A percentile compares a stretch with the other conserved stretches of the same genome.
These are phyloP conservation scores for Coreoperca whiteheadi DNA, from an alignment of 2,113 vertebrate species.

Conservation along the genomic window DNA sequence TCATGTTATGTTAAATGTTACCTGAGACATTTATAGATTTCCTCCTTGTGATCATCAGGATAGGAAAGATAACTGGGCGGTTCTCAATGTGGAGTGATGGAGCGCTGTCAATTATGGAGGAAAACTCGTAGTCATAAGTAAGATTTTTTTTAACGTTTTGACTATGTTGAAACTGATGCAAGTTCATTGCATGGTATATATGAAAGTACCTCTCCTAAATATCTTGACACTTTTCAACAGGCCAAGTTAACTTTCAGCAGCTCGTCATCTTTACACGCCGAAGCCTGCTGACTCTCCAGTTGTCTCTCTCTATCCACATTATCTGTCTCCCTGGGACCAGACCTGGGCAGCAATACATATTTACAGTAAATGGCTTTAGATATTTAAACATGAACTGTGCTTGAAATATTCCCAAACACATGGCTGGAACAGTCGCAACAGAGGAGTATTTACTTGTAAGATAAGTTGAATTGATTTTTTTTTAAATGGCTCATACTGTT, in stretches of 20 bases:
- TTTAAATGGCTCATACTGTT: slow-evolving; percentile 77
- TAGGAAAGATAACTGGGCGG: slow-evolving; percentile 74
- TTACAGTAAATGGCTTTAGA: slow-evolving; percentile 71
- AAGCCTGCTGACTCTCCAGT: slow-evolving; percentile 73
- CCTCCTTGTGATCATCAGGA: slow-evolving; percentile 57
- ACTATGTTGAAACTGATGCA: background rate
- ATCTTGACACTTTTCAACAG: slow-evolving; percentile 49
- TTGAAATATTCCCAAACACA: slow-evolving; percentile 58
- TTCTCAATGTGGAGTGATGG: slow-evolving; percentile 69
- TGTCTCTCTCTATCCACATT: slow-evolving; percentile 74
- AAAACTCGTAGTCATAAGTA: slow-evolving; percentile 75
- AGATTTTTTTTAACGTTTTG: background rate
- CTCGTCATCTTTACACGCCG: slow-evolving; percentile 55
- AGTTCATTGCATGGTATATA: background rate
- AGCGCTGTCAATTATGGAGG: slow-evolving; percentile 8
- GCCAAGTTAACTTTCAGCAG: slow-evolving; percentile 79
- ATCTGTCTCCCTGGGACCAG: slow-evolving; percentile 70
- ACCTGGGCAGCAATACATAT: slow-evolving; percentile 81
- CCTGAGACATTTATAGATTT: background rate
- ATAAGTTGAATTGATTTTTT: slow-evolving; percentile 63
- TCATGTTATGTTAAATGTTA: background rate
- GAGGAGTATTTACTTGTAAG: slow-evolving; percentile 66
- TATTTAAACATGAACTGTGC: slow-evolving; percentile 70
- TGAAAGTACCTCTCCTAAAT: background rate
- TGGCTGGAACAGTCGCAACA: slow-evolving; percentile 51